These are phyloP conservation scores for Furcula furcula DNA, from an alignment of 2,888 invertebrate genomes.

Conservation along the genomic window DNA sequence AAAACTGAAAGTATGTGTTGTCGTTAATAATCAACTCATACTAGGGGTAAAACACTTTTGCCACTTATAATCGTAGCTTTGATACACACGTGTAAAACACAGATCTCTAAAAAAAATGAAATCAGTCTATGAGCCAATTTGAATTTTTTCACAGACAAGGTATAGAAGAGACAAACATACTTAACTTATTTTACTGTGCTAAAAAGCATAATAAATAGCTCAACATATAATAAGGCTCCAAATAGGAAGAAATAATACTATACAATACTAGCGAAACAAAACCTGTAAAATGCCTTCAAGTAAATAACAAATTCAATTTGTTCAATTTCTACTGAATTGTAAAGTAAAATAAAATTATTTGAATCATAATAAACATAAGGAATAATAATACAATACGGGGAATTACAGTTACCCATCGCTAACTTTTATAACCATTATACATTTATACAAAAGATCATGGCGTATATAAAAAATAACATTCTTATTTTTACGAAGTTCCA, in stretches of 20 bases:
- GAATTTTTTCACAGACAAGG: neutral
- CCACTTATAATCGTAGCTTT: too few relatives aligned
- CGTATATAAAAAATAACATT: neutral
- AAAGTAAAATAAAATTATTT: slow-evolving; percentile 16
- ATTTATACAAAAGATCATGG: neutral
- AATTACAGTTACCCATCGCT: slow-evolving; percentile 29
- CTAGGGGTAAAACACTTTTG: too few relatives aligned
- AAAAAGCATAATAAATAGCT: slow-evolving; percentile 7
- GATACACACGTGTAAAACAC: too few relatives aligned
- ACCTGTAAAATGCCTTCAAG: slow-evolving; percentile 2
- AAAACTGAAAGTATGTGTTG: too few relatives aligned
- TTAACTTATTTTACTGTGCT: slow-evolving; percentile 8
- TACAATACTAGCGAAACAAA: slow-evolving; percentile 4
- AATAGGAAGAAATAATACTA: slow-evolving; percentile 6
- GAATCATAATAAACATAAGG: slow-evolving; percentile 21
- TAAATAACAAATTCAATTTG: slow-evolving; percentile 8
- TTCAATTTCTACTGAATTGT: slow-evolving; percentile 6
- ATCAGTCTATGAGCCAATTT: slow-evolving; percentile 16
- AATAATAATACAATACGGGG: slow-evolving; percentile 31
- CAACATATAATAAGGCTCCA: slow-evolving; percentile 4
- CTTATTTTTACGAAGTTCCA: neutral
- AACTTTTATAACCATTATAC: slow-evolving; percentile 25
- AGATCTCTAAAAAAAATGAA: slow-evolving; percentile 9
- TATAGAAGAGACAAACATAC: neutral
- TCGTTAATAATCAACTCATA: too few relatives aligned